Base-by-base conservation (phyloP, 2,113 vertebrate species). In the Bungarus multicinctus region DNA sequence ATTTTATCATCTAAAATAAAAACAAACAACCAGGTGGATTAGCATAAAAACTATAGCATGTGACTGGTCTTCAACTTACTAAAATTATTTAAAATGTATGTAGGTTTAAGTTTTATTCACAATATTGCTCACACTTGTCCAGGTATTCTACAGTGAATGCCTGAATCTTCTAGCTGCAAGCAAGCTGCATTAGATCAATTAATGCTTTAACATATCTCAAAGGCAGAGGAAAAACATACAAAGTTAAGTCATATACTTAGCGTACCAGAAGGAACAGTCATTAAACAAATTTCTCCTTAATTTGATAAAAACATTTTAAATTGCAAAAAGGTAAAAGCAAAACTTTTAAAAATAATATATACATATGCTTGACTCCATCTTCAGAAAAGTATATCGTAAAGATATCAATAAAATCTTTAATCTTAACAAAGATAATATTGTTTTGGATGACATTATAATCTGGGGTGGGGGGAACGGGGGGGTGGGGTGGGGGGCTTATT, bases 261-360 rank as follows among this genome's bases (percentile, higher is more conserved):
- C 11, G 30, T 74, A 85, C 85, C 69, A 55, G 22, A 60, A 58
- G 93, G n/a, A 14, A 43, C 89, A 94, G 53, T 53, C 16, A 85
- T 96, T 93, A 93, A 94, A 94, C 89, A 50, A 94, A 69, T 43
- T 53, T 45, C 39, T 85, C 14, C 9, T 94, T 89, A 94, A 85
- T 85, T 30, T 93, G 2, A 45, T 30, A 81, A 91, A 91, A 89
- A 64, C 89, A 52, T 91, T 93, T 0, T 92, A 88, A 94, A 89
- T 88, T 91, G 95, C 91, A 85, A 53, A 90, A 94, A 93, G 93
- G 89, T 85, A 92, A 95, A 27, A 81, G 30, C 23, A 85, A 30
- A 89, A 64, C 34, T 94, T 91, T 81, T 94, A n/a, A 69, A n/a
- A 69, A n/a, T 64, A 43, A 23, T 47, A 90, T 91, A 39, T 90